phyloP scores from a whole-genome alignment of 2,113 vertebrate species.

The Tauraco erythrolophus region DNA sequence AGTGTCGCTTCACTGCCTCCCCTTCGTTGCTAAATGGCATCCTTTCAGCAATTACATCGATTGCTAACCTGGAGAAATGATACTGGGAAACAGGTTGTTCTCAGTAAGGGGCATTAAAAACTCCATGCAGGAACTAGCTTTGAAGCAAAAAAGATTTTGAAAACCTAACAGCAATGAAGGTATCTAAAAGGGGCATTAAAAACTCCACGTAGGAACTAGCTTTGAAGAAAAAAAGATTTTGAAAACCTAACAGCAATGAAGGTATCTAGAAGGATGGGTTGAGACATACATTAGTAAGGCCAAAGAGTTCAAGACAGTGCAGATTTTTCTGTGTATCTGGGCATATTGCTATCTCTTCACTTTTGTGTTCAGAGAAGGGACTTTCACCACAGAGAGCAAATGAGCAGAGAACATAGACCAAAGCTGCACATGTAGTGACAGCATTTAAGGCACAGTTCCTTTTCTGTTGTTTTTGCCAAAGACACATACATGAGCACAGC shows the following conservation, averaged over 20 bases:
- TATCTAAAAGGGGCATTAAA: not conserved
- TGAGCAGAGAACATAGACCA: not conserved
- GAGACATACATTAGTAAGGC: not conserved
- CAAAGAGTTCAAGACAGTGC: not conserved
- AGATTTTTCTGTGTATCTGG: not conserved
- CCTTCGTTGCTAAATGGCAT: not conserved
- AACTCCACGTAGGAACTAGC: not conserved
- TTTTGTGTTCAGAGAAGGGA: not conserved
- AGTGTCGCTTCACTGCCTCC: not conserved
- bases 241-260: not conserved
- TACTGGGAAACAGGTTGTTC: not conserved
- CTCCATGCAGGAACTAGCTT: not conserved
- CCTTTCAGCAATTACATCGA: not conserved
- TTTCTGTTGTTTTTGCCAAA: not conserved
- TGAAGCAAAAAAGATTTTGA: not conserved
- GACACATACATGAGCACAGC: not conserved
- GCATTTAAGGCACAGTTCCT: not conserved
- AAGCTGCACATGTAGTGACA: not conserved
- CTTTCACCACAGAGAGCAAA: not conserved
- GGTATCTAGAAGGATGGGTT: not conserved
- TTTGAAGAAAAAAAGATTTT: not conserved
- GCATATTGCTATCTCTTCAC: not conserved
- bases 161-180: not conserved
- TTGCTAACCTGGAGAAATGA: not conserved
- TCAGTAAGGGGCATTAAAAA: not conserved